Evolutionary conservation across 2,888 invertebrate genomes (phyloP).

Genomic region (Scaptomyza flava): DNA sequence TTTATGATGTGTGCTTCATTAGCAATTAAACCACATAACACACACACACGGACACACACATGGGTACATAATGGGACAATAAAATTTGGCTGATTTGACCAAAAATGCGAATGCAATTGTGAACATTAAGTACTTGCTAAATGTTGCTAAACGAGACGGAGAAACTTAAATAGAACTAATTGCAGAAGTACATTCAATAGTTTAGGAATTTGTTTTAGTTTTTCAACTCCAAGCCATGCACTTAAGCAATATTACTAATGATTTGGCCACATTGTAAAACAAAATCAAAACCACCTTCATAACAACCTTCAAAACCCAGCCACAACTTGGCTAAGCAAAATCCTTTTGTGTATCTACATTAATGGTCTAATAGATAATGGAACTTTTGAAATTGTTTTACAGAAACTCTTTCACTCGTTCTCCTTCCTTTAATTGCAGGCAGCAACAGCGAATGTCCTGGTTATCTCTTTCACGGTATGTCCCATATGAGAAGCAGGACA

Average conservation of each 20-base stretch:
- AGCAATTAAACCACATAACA: constrained; percentile 63
- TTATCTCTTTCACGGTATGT: constrained; percentile 55
- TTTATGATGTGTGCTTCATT: constrained; percentile 75
- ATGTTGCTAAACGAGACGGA: not conserved
- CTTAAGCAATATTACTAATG: not conserved
- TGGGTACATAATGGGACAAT: constrained; percentile 36
- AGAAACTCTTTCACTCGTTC: constrained; percentile 7
- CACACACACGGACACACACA: constrained; percentile 12
- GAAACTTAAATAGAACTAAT: constrained; percentile 29
- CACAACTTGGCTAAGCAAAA: constrained; percentile 16
- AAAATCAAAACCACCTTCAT: not conserved
- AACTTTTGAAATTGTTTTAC: constrained; percentile 68
- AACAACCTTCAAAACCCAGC: not conserved
- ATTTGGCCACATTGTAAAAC: constrained; percentile 5
- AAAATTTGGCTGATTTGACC: constrained; percentile 54
- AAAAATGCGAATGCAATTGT: constrained; percentile 34
- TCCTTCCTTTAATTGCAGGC: constrained; percentile 57
- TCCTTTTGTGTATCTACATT: constrained; percentile 59
- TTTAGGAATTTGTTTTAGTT: not conserved
- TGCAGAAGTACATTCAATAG: constrained; percentile 26
- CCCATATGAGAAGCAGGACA: constrained; percentile 69
- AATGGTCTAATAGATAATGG: constrained; percentile 75
- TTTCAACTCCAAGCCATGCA: not conserved
- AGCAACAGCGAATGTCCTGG: constrained; percentile 34
- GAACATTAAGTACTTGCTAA: constrained; percentile 5